A percentile compares a stretch with the other conserved stretches of the same genome.
These are phyloP conservation scores for Allacma fusca DNA, from an alignment of 2,888 invertebrate genomes.

Conservation along the genomic window DNA sequence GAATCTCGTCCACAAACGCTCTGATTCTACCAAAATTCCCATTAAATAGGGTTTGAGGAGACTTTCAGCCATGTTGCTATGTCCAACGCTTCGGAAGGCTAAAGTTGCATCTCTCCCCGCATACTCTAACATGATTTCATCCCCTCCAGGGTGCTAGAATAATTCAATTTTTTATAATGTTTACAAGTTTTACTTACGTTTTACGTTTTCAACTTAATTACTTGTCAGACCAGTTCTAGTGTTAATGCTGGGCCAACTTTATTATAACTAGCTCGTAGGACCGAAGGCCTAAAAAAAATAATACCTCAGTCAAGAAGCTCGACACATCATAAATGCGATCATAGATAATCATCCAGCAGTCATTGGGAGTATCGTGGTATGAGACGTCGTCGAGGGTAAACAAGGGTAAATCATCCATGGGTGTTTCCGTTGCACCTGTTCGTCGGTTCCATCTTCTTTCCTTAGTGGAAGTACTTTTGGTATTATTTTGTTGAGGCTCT, in stretches of 20 bases:
- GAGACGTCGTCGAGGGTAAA: conserved; percentile 74
- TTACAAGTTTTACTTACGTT: no score
- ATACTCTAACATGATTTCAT: conserved; percentile 81
- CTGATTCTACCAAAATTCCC: conserved; percentile 77
- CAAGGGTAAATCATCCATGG: conserved; percentile 58
- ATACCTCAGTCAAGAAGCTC: conserved; percentile 75
- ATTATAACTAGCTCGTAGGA: no score
- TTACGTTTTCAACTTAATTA: no score
- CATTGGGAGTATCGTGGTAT: conserved; percentile 74
- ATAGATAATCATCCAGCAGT: conserved; percentile 88
- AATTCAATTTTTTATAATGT: conserved; percentile 49
- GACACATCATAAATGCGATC: conserved; percentile 87
- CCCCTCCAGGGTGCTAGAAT: conserved; percentile 82
- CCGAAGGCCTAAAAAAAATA: no score
- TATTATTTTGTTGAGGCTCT: neutral
- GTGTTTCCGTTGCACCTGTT: conserved; percentile 45
- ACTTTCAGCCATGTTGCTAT: conserved; percentile 73
- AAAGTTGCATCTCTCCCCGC: conserved; percentile 85
- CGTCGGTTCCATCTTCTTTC: conserved; percentile 31
- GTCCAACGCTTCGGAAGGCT: conserved; percentile 82
- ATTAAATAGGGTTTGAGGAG: conserved; percentile 76
- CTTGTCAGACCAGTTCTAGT: no score
- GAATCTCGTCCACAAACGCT: conserved; percentile 70
- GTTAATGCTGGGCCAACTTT: no score
- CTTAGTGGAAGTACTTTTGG: conserved; percentile 2